Base-by-base conservation (phyloP, 2,113 vertebrate species). In the Hyaena hyaena region DNA sequence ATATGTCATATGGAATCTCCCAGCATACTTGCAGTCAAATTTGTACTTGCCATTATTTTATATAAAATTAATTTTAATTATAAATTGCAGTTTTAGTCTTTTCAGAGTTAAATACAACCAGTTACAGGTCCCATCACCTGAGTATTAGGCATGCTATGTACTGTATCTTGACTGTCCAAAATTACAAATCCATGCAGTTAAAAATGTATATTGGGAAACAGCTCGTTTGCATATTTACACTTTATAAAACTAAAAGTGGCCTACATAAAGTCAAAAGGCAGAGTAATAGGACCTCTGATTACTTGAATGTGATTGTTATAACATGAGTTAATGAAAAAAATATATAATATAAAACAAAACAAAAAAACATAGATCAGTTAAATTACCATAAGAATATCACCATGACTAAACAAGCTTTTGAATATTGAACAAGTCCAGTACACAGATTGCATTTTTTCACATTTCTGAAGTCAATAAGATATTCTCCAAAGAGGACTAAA, bases 241-340 rank as follows among this genome's bases (percentile, higher is more conserved):
- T 97, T 95, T 77, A 96, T 97, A 98, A 98, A 98, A 92, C 74
- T 69, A 95, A 85, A 98, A 97, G 94, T 97, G 96, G 82, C 11
- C 31, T 85, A 16, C 6, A 69, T 69, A 79, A 79, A 79, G 11
- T 45, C 9, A 77, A 77, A 77, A 69, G 5, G 4, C 50, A 79
- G 39, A 90, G 80, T 85, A 92, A 95, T 92, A 90, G 98, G 91
- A 92, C 73, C 73, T 96, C 90, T 95, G 79, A 97, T 93, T 96
- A 95, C 83, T 93, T 94, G 96, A 98, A 85, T 94, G 48, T 43
- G 84, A 97, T 97, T 88, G 74, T 95, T 96, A 88, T 68, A 1
- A 12, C 71, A 91, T 71, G 84, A 96, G 69, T 93, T 87, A 88
- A 93, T 50, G 73, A 80, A 77, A 93, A 63, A 53, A 93, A 45